phyloP scores from a whole-genome alignment of 2,113 vertebrate species.

The Corythaixoides concolor region DNA sequence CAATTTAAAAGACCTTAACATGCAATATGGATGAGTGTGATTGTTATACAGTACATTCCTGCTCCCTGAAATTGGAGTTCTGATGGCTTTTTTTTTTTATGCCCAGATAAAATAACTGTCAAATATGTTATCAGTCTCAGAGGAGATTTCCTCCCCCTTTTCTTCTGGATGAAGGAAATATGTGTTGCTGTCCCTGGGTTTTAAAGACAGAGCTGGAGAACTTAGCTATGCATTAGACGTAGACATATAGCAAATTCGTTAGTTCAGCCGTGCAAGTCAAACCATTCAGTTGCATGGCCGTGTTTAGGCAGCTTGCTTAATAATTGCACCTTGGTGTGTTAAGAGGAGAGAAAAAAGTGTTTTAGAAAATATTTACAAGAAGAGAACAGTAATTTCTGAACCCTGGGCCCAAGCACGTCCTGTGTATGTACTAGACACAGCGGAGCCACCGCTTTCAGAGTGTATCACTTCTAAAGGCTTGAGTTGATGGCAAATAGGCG shows the following conservation, averaged over 20 bases:
- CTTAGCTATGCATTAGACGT: background rate
- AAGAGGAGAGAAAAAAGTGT: background rate
- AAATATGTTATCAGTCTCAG: background rate
- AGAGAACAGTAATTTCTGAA: background rate
- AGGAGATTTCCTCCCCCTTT: background rate
- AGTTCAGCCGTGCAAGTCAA: background rate
- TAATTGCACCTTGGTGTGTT: background rate
- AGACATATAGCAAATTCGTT: background rate
- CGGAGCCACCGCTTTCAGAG: background rate
- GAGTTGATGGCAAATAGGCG: background rate
- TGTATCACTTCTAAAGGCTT: background rate
- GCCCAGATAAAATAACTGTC: constrained; percentile 14
- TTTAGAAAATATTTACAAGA: background rate
- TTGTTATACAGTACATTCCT: background rate
- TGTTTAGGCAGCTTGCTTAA: background rate
- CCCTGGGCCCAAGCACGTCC: background rate
- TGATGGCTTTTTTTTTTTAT: background rate
- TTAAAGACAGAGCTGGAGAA: background rate
- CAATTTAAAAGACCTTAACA: background rate
- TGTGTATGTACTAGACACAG: rapidly evolving
- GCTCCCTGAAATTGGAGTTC: constrained; percentile 6
- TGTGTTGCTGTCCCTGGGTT: background rate
- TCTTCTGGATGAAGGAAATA: background rate
- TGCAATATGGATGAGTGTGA: constrained; percentile 25
- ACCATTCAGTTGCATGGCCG: background rate